A percentile compares a stretch with the other conserved stretches of the same genome.
Conservation (phyloP, 2,113 vertebrate genomes). For the Pseudorhombus dupliciocellatus region DNA sequence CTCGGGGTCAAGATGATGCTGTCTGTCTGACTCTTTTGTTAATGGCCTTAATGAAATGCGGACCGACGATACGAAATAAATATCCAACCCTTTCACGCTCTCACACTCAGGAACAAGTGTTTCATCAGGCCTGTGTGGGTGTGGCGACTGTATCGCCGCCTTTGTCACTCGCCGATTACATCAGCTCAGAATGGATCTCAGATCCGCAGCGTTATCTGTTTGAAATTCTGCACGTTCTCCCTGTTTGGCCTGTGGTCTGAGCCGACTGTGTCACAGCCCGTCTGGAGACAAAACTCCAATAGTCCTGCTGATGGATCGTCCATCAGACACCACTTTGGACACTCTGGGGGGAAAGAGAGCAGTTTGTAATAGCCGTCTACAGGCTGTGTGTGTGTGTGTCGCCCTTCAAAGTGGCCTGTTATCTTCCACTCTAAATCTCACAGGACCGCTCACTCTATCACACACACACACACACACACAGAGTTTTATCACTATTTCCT, state of each 20-base stretch:
- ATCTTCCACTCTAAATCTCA: constrained; percentile 57
- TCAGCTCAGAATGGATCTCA: background rate
- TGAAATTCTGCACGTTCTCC: background rate
- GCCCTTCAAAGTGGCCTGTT: constrained; percentile 29
- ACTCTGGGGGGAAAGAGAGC: constrained; percentile 31
- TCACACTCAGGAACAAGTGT: too few relatives aligned
- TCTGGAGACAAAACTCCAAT: constrained; percentile 36
- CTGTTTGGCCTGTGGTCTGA: constrained; percentile 1
- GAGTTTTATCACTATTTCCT: constrained; percentile 39
- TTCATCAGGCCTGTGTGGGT: background rate
- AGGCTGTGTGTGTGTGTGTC: constrained; percentile 27
- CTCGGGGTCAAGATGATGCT: background rate
- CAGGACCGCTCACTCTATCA: constrained; percentile 24
- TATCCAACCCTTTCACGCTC: too few relatives aligned
- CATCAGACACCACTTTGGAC: constrained; percentile 56
- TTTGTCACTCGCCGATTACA: background rate
- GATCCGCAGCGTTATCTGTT: background rate
- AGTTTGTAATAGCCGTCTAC: constrained; percentile 54
- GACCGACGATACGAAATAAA: too few relatives aligned
- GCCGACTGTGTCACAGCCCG: constrained; percentile 30
- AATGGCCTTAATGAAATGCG: too few relatives aligned
- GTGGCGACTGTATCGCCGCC: background rate
- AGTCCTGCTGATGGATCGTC: constrained; percentile 62
- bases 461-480: constrained; percentile 3
- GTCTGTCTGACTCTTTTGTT: too few relatives aligned